A percentile compares a stretch with the other conserved stretches of the same genome.
These are phyloP conservation scores for Drosophila nigromelanica DNA, from an alignment of 1,140 invertebrate species.

Conservation along the genomic window DNA sequence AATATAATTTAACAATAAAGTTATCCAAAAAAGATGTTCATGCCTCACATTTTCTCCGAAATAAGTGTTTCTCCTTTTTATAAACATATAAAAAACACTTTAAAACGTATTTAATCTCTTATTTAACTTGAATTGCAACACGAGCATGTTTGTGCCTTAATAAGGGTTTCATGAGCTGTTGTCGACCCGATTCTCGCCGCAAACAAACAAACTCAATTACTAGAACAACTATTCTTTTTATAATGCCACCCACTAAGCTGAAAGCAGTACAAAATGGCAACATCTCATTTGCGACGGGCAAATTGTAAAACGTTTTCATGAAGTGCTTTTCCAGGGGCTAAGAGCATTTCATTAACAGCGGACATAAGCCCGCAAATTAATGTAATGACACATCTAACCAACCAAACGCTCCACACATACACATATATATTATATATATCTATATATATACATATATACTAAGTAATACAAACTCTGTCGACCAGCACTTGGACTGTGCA, in stretches of 20 bases:
- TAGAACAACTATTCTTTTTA: constrained; percentile 49
- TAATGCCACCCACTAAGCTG: constrained; percentile 44
- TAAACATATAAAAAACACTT: not conserved
- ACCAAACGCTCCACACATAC: constrained; percentile 2
- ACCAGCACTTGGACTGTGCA: constrained; percentile 35
- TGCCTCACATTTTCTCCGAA: no score
- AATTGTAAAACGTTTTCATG: constrained; percentile 55
- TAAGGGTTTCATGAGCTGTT: constrained; percentile 1
- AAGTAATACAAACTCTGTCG: constrained; percentile 14
- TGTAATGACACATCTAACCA: constrained; percentile 52
- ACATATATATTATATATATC: not conserved
- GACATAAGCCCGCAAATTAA: constrained; percentile 65
- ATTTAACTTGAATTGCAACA: constrained; percentile 13
- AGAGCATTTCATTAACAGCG: constrained; percentile 57
- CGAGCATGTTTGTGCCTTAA: constrained; percentile 15
- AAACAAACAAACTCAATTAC: constrained; percentile 56
- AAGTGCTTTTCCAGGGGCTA: constrained; percentile 23
- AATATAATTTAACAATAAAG: no score
- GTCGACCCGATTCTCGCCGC: constrained; percentile 37
- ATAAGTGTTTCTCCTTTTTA: no score
- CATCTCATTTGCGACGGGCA: constrained; percentile 24
- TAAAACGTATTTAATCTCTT: not conserved
- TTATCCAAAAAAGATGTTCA: no score
- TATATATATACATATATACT: constrained; percentile 1
- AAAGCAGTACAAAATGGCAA: constrained; percentile 29